Conservation (phyloP, 2,113 vertebrate species). For the Phocoena phocoena region DNA sequence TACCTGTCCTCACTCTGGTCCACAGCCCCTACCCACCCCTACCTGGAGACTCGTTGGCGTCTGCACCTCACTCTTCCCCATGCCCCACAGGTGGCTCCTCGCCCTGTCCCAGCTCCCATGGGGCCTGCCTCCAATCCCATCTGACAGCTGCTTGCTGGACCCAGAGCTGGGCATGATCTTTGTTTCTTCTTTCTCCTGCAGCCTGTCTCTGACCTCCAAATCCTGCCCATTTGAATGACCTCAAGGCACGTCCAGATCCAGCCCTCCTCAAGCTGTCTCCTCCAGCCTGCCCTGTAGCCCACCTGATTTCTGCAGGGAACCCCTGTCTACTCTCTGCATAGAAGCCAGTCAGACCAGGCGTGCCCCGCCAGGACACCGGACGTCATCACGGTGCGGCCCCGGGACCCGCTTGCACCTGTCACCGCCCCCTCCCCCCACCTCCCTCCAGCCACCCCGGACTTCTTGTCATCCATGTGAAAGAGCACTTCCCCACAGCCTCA, state of each 20-base stretch:
- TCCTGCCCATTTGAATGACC: accelerated
- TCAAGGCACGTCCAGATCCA: accelerated
- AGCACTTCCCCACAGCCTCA: accelerated
- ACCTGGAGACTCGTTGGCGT: background rate
- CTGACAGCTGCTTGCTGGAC: accelerated
- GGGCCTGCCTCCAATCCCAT: background rate
- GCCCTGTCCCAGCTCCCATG: accelerated
- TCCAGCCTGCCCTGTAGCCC: accelerated
- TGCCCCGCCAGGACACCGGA: accelerated
- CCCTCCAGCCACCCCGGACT: background rate
- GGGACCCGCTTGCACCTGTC: accelerated
- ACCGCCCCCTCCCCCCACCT: accelerated
- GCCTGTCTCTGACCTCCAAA: too few species aligned
- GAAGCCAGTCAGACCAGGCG: accelerated
- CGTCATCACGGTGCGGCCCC: accelerated
- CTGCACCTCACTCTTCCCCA: background rate
- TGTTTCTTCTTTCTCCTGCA: accelerated
- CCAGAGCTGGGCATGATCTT: accelerated
- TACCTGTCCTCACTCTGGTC: background rate
- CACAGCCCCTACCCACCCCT: background rate
- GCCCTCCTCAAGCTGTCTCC: too few species aligned
- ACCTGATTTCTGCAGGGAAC: accelerated
- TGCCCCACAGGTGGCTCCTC: accelerated
- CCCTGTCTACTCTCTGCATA: too few species aligned
- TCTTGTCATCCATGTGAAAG: accelerated